Base-by-base conservation (phyloP, 2,888 invertebrate genomes). In the Lamellibrachia columna region DNA sequence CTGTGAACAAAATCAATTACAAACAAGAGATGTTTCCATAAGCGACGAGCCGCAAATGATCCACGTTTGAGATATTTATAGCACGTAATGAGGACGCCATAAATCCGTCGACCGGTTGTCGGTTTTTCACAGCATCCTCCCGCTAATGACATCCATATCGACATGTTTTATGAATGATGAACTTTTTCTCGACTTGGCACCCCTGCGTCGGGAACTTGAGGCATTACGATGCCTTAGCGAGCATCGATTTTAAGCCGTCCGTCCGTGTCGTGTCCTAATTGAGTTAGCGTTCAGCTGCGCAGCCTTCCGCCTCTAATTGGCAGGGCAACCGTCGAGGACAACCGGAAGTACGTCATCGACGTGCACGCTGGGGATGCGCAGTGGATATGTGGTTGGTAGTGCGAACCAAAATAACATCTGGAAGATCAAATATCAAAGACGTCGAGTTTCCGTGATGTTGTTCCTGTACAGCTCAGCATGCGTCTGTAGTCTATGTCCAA, bases 331-430 rank as follows among this genome's bases (percentile, higher is more conserved):
- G 75, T n/a, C n/a, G 15, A 15, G 75, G 75, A n/a, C 75, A 75
- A 75, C 75, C 75, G 75, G 75, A 75, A 75, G 75, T 75, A 75
- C 75, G 75, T 75, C 75, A 75, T n/a, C 22, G 75, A 22, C 75
- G n/a, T 75, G 22, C 75, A n/a, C 75, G n/a, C 22, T 22, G 3
- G 22, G 15, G n/a, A 15, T 75, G 75, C 75, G 75, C 75, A 75
- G 22, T n/a, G 15, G n/a, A 75, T 75, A 75, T n/a, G 75, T 22
- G 6, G 75, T 75, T 22, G 22, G 22, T 15, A 15, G 22, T 75
- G 22, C 15, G 22, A 40, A 40, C 40, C 40, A 40, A 40, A 40
- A 40, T 40, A 40, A 40, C 40, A 40, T 40, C 40, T 40, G 40
- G 40, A 40, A 40, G 40, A 40, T 40, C 40, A 40, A 40, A 40